Evolutionary conservation across 2,797 vertebrate species (phyloP), one percentile per base, ranked within the genome.

Genomic region (Stomatorhinus walkeri): DNA sequence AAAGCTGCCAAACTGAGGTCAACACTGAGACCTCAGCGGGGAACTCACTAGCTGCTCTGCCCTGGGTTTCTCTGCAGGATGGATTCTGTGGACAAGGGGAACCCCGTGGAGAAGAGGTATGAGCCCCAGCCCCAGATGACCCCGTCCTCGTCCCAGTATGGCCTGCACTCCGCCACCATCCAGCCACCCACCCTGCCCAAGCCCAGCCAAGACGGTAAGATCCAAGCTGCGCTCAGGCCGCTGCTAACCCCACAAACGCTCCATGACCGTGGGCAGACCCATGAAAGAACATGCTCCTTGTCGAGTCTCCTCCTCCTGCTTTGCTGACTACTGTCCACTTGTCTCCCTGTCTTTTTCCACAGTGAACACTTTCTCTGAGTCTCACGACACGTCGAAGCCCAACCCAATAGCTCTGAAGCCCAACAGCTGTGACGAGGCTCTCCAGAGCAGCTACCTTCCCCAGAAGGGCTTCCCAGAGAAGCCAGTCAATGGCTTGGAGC

Each of bases 381-480:
- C 96, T 0, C 91, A 96, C 92, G 96, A 92, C 88, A 95, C 96
- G 0, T 95, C 95, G 61, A 94, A 97, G 93, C 95, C 96, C 3
- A 98, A 99, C 7, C 94, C 96, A 85, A 93, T 95, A 43, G 94
- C 96, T 51, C 97, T 98, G 93, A 94, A 98, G 93, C 95, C 97
- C 8, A 91, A 94, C 43, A 93, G 93, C 92, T 94, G 97, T 91
- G 98, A 99, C 1, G 98, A 99, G 19, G 93, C 95, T 5, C 91
- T 96, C 92, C 98, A 97, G 91, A 94, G 94, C 90, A 96, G 96
- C 88, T 98, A 96, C 91, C 96, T 97, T 91, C 96, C 97, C 89
- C 97, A 97, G 93, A 99, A 98, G 92, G 97, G 93, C 90, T 98
- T 97, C 92, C 95, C 97, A 1, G 97, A 98, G 90, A 98, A 98